phyloP scores from a whole-genome alignment of 2,888 invertebrate species.

The Spodoptera littoralis region DNA sequence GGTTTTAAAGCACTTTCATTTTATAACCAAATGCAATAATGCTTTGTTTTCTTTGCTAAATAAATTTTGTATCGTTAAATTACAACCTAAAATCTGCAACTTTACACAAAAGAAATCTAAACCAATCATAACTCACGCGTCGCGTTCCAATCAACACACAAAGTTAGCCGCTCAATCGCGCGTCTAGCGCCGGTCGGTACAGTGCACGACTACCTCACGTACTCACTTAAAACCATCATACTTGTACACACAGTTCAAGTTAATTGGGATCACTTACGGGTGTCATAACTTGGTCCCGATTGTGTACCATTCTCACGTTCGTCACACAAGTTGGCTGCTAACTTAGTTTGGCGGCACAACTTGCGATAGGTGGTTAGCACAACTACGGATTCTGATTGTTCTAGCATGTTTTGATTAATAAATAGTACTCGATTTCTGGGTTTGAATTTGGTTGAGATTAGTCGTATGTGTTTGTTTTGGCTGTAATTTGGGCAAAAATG shows the following conservation, averaged over 20 bases:
- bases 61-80: no score
- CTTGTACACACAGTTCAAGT: slow-evolving; percentile 40
- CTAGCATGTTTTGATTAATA: slow-evolving; percentile 35
- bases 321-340: slow-evolving; percentile 27
- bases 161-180: slow-evolving; percentile 3
- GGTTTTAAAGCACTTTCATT: no score
- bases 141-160: background rate
- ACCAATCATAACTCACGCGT: no score
- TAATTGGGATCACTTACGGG: slow-evolving; percentile 52
- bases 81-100: no score
- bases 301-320: slow-evolving; percentile 53
- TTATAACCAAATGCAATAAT: no score
- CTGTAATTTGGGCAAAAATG: background rate
- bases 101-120: no score
- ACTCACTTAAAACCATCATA: slow-evolving; percentile 44
- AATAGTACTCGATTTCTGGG: slow-evolving; percentile 22
- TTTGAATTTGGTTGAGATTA: background rate
- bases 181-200: slow-evolving; percentile 5
- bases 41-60: no score
- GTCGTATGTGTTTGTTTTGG: slow-evolving; percentile 3
- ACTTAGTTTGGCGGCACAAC: slow-evolving; percentile 38
- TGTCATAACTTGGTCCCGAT: slow-evolving; percentile 48
- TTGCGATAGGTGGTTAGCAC: slow-evolving; percentile 26
- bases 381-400: slow-evolving; percentile 35
- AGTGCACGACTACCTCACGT: slow-evolving; percentile 39